These are phyloP conservation scores for Podotricha telesiphe DNA, from an alignment of 2,888 invertebrate species.

Conservation along the genomic window DNA sequence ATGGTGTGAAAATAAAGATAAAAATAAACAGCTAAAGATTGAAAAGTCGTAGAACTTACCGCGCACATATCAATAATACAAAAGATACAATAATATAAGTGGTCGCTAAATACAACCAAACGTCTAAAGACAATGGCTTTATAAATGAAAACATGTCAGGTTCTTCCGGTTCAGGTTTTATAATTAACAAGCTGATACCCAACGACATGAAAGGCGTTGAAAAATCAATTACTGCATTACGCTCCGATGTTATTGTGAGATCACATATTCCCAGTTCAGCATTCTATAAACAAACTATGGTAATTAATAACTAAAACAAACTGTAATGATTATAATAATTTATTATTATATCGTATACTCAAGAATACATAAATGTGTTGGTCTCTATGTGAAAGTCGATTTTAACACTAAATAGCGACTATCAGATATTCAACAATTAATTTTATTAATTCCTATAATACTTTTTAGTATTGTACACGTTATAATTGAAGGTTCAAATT, in stretches of 20 bases:
- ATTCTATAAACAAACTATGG: conserved; percentile 83
- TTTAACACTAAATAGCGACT: neutral
- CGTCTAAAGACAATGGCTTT: conserved; percentile 91
- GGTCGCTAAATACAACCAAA: conserved; percentile 94
- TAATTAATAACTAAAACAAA: neutral
- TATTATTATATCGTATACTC: neutral
- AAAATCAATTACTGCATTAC: conserved; percentile 94
- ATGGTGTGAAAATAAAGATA: neutral
- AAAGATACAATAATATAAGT: conserved; percentile 93
- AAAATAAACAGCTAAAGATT: neutral
- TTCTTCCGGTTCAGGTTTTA: conserved; percentile 88
- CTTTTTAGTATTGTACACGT: no score
- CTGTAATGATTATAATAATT: neutral
- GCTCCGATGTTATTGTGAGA: conserved; percentile 95
- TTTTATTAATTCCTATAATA: no score
- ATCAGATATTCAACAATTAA: neutral
- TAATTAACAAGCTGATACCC: conserved; percentile 93
- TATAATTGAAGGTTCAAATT: no score
- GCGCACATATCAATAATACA: conserved; percentile 90
- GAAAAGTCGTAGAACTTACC: conserved; percentile 70
- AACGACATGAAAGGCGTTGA: conserved; percentile 98
- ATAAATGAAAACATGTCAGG: conserved; percentile 95
- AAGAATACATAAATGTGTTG: no score
- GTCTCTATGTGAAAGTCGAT: no score
- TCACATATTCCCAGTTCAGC: conserved; percentile 97